A percentile compares a stretch with the other conserved stretches of the same genome.
Conservation (phyloP, 2,888 invertebrate species). For the Steinernema hermaphroditum region DNA sequence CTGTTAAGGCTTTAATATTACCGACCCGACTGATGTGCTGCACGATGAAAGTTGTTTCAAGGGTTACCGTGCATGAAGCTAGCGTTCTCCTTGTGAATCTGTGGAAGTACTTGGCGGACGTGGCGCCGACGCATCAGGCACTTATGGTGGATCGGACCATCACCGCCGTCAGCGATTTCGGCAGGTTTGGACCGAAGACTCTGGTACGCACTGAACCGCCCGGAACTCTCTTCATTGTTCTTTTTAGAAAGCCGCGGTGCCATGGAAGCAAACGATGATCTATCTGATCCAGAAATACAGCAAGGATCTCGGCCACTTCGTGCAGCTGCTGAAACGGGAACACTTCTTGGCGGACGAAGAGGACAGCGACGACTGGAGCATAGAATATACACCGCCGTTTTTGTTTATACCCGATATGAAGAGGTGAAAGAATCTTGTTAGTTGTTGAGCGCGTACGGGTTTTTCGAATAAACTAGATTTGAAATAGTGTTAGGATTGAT, state of each 20-base stretch:
- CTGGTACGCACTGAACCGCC: not conserved
- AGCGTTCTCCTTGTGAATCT: not conserved
- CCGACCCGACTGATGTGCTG: not conserved
- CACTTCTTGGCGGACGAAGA: not conserved
- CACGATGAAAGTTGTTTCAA: not conserved
- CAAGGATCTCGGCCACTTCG: not conserved
- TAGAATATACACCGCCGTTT: not conserved
- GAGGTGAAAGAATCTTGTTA: not conserved
- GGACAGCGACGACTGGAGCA: not conserved
- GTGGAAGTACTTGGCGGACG: not conserved
- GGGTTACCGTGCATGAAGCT: not conserved
- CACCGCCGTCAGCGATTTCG: not conserved
- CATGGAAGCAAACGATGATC: not conserved
- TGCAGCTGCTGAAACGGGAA: not conserved
- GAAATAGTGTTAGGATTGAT: too few relatives aligned
- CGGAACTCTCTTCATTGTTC: not conserved
- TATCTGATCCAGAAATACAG: not conserved
- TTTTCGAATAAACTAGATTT: not conserved
- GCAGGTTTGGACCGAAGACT: not conserved
- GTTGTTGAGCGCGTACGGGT: not conserved
- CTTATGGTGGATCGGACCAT: not conserved
- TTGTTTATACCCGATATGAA: conserved; percentile 6
- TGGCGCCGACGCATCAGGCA: not conserved
- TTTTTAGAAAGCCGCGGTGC: not conserved
- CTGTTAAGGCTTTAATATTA: not conserved